Evolutionary conservation across 2,113 vertebrate genomes (phyloP), one percentile per base, ranked within the genome.

Genomic region (Lethenteron camtschaticum): DNA sequence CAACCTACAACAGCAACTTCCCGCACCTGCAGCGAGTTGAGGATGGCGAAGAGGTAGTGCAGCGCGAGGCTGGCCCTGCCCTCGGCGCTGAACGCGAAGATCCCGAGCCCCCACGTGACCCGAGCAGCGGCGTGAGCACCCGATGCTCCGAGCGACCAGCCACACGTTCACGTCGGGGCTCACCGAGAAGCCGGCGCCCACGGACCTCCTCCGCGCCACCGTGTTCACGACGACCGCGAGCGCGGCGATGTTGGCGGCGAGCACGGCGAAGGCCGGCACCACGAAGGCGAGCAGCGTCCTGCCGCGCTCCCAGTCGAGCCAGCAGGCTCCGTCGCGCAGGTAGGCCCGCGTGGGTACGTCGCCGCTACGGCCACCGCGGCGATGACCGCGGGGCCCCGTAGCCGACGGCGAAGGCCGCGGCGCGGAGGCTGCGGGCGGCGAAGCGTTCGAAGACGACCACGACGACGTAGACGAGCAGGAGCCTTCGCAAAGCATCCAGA

Each of bases 101-200:
- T 74, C 71, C 87, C 88, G 73, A 90, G 80, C 14, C 80, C 79
- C 88, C 88, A 89, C 9, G 88, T 90, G 55, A 91, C 68, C 88
- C 87, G 72, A 91, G 79, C 58, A 90, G 72, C n/a, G 88, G 88
- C 1, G 86, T 88, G 71, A 90, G 78, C 68, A 88, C n/a, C 82
- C 77, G 9, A 91, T 71, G 0, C 86, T 87, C 76, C 87, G 85
- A 73, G 79, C 72, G 41, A 88, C 79, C 59, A 82, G 82, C 70
- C 82, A 74, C 57, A 86, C 73, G 7, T 78, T 80, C 3, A 24
- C 24, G 24, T 3, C 24, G 24, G 24, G 3, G 24, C 24, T 3
- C 24, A 3, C 24, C 24, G 20, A 20, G 20, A 20, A 20, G 20
- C 20, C 24, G 24, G 24, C 24, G 24, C 24, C 24, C 24, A 3